phyloP scores from a whole-genome alignment of 2,888 invertebrate genomes.

The Metallyticus violacea region DNA sequence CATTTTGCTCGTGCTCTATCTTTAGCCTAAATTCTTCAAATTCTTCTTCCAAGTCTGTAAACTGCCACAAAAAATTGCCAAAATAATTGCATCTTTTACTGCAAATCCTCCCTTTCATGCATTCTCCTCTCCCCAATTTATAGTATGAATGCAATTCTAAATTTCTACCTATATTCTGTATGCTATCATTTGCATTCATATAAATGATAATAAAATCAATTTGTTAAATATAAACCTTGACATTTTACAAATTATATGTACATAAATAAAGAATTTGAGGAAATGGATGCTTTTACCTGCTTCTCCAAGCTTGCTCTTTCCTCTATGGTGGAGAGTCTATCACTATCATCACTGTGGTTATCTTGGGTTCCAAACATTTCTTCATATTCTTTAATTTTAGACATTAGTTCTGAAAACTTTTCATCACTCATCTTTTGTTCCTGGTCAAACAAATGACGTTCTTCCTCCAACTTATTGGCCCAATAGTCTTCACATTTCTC shows the following conservation, averaged over 20 bases:
- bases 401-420: slow-evolving; percentile 68
- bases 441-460: slow-evolving; percentile 65
- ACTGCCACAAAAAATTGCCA: slow-evolving; percentile 46
- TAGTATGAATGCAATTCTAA: no score
- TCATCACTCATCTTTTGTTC: slow-evolving; percentile 75
- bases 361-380: slow-evolving; percentile 61
- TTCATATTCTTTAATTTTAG: slow-evolving; percentile 77
- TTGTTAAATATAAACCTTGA: no score
- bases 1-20: slow-evolving; percentile 53
- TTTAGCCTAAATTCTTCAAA: slow-evolving; percentile 57
- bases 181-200: no score
- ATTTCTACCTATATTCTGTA: no score
- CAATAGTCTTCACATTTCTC: slow-evolving; percentile 87
- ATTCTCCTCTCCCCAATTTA: no score
- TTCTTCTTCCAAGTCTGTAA: slow-evolving; percentile 68
- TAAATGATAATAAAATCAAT: no score
- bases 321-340: slow-evolving; percentile 69
- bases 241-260: no score
- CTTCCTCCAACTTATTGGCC: slow-evolving; percentile 74
- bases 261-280: background rate
- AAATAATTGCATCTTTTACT: no score
- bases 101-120: no score
- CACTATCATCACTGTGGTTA: slow-evolving; percentile 38
- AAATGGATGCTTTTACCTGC: slow-evolving; percentile 51
- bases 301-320: slow-evolving; percentile 70